Percentiles rank a stretch among this genome's conserved stretches.
These are phyloP conservation scores for Phanerotoma sp. DNA, from an alignment of 2,888 invertebrate genomes.

Conservation along the genomic window DNA sequence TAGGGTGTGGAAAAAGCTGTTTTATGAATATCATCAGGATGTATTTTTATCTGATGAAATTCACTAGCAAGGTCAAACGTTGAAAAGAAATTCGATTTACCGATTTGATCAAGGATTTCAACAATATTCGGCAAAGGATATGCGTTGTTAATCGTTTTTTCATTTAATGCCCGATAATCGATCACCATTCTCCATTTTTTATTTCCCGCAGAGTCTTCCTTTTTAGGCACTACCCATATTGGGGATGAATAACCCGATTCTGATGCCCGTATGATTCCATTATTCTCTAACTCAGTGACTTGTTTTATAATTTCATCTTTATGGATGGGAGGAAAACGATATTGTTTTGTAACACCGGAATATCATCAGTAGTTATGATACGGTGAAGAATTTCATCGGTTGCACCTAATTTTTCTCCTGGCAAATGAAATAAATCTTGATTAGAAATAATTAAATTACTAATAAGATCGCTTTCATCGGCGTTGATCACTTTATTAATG, in stretches of 20 bases:
- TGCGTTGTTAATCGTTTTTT: not conserved
- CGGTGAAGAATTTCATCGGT: not conserved
- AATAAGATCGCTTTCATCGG: no score
- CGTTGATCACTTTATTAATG: no score
- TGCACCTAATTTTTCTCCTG: not conserved
- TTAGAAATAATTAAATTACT: not conserved
- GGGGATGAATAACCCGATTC: not conserved
- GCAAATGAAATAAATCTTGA: not conserved
- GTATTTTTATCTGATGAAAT: no score
- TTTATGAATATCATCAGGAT: no score
- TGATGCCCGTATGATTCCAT: not conserved
- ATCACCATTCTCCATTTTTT: not conserved
- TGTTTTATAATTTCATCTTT: not conserved
- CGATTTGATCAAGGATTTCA: no score
- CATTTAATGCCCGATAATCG: not conserved
- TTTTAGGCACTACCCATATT: not conserved
- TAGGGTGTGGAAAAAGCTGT: not conserved
- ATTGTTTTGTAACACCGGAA: not conserved
- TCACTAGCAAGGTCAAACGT: not conserved
- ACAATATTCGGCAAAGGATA: no score
- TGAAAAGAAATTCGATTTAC: no score
- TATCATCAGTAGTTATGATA: not conserved
- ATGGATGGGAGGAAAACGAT: not conserved
- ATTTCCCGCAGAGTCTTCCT: not conserved
- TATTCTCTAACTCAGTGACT: not conserved